These are phyloP conservation scores for Chiloscyllium punctatum DNA, from an alignment of 2,797 vertebrate species.

Conservation along the genomic window DNA sequence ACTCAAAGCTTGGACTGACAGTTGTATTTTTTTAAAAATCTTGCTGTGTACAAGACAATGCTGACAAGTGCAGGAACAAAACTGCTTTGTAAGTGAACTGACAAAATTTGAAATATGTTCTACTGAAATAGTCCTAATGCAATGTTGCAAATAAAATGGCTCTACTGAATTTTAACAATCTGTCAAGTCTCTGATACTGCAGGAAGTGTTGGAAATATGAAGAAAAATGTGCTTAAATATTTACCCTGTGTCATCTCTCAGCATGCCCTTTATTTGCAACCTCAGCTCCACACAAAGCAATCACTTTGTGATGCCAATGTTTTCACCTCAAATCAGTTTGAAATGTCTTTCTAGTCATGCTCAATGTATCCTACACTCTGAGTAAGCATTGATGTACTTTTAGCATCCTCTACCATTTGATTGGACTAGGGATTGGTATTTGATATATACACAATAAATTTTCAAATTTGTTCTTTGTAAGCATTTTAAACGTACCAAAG, in stretches of 20 bases:
- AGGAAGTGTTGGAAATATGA: not conserved
- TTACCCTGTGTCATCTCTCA: not conserved
- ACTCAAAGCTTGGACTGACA: not conserved
- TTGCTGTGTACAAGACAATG: not conserved
- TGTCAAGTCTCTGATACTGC: not conserved
- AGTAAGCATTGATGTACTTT: not conserved
- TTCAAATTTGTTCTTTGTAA: not conserved
- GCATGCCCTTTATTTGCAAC: not conserved
- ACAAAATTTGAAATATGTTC: constrained; percentile 14
- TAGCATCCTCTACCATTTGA: not conserved
- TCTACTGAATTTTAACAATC: not conserved
- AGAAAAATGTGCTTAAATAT: not conserved
- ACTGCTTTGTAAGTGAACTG: not conserved
- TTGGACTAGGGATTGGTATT: not conserved
- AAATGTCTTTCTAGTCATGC: not conserved
- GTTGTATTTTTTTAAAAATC: not conserved
- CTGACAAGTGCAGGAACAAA: not conserved
- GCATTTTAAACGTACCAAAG: not conserved
- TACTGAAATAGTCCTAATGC: not conserved
- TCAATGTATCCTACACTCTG: not conserved
- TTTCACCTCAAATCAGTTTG: not conserved
- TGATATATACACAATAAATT: not conserved
- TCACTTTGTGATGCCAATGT: not conserved
- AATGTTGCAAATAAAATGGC: not conserved
- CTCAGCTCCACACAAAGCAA: not conserved